Conservation (phyloP, 1,140 invertebrate species). For the Idris sp. region DNA sequence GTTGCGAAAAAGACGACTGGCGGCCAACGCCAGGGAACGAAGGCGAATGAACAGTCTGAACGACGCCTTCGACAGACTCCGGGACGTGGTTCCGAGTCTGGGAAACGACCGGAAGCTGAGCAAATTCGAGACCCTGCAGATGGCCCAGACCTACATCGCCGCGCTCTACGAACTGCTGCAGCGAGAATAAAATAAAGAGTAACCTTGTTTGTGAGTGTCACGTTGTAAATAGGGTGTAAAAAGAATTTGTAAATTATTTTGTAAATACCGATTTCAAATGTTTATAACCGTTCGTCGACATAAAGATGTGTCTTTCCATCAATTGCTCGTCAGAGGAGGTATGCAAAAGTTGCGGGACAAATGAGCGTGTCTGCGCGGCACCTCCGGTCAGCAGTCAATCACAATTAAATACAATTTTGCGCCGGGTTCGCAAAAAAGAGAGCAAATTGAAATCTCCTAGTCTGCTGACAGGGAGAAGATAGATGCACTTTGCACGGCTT, state of each 20-base stretch:
- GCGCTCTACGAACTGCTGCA: conserved; percentile 82
- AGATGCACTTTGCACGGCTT: conserved; percentile 42
- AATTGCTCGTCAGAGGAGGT: conserved; percentile 48
- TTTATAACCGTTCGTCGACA: conserved; percentile 23
- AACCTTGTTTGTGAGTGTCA: too few species aligned
- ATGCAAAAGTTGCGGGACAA: conserved; percentile 72
- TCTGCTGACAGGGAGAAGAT: conserved; percentile 77
- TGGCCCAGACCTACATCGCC: conserved; percentile 92
- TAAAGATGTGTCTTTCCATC: conserved; percentile 46
- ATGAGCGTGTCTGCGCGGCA: conserved; percentile 65
- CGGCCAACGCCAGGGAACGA: conserved; percentile 88
- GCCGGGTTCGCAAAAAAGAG: conserved; percentile 73
- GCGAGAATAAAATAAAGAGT: conserved; percentile 69
- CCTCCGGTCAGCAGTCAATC: conserved; percentile 76
- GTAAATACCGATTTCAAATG: conserved; percentile 57
- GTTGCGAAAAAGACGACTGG: conserved; percentile 82
- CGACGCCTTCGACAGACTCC: conserved; percentile 87
- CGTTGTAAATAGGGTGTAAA: too few species aligned
- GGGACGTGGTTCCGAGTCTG: conserved; percentile 87
- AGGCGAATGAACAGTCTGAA: conserved; percentile 90
- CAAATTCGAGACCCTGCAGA: conserved; percentile 93
- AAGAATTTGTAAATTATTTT: background rate
- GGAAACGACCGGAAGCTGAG: conserved; percentile 89
- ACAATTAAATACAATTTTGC: conserved; percentile 79
- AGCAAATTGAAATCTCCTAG: conserved; percentile 78